Base-by-base conservation (phyloP, 2,113 vertebrate genomes). In the Paradoxurus hermaphroditus region DNA sequence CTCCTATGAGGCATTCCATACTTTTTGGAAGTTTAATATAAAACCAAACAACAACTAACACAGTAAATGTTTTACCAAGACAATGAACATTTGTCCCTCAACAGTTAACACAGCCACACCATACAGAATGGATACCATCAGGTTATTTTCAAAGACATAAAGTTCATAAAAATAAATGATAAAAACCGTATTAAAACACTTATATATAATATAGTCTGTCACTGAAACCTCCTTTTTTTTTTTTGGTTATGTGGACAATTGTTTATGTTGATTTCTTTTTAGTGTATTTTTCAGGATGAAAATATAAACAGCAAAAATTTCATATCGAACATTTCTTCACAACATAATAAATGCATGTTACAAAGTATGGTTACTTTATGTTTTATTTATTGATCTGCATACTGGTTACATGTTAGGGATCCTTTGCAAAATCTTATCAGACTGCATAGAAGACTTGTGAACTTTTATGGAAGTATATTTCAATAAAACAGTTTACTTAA, bases 61-160 rank as follows among this genome's bases (percentile, higher is more conserved):
- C 7, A 39, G 63, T 62, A 93, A 41, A 49, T 34, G 15, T 68
- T 97, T 87, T 85, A 65, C 31, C 83, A 79, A 95, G 62, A 39
- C 31, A 90, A 39, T 18, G 41, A 65, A 29, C 9, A 72, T 95
- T 97, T 97, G 23, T n/a, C 85, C 23, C 94, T 90, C 67, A 63
- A 81, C 87, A 90, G n/a, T 18, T 56, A 84, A 36, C 4, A 39
- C 12, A 87, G 46, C 19, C 34, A 79, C 62, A 62, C 51, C 51
- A 73, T 46, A 86, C 2, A 81, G 29, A 95, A 53, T 92, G 84
- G 31, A 49, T 79, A 41, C 15, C 68, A 21, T 93, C 78, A 70
- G 93, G 39, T 81, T 19, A 81, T 72, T 91, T 78, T 93, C n/a
- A 75, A 36, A 70, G 89, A 95, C 95, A 92, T 56, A 46, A 95